A percentile compares a stretch with the other conserved stretches of the same genome.
Conservation (phyloP, 1,140 invertebrate species). For the Drosophila leontia region DNA sequence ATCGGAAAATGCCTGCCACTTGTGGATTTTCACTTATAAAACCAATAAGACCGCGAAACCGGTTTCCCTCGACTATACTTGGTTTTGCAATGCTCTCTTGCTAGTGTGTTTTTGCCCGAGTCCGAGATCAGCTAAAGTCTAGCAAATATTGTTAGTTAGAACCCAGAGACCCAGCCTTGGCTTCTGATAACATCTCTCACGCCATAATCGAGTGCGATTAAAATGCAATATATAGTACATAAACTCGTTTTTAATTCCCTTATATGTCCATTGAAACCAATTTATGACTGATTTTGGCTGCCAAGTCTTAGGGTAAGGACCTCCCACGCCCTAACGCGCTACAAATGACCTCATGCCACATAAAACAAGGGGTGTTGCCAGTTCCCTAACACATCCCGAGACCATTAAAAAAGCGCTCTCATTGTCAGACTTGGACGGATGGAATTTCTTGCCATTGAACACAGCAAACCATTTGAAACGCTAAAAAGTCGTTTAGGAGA, state of each 20-base stretch:
- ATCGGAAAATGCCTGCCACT: constrained; percentile 11
- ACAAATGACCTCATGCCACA: constrained; percentile 38
- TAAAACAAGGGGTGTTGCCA: constrained; percentile 6
- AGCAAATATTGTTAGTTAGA: background rate
- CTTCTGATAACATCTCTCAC: constrained; percentile 14
- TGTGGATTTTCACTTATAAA: constrained; percentile 21
- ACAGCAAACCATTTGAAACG: too few relatives aligned
- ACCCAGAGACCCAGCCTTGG: constrained; percentile 7
- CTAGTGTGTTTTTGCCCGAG: background rate
- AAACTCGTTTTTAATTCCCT: background rate
- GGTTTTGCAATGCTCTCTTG: constrained; percentile 20
- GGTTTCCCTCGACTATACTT: constrained; percentile 6
- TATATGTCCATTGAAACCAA: background rate
- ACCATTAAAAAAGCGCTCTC: constrained; percentile 28
- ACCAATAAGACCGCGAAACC: constrained; percentile 17
- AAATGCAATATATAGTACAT: constrained; percentile 6
- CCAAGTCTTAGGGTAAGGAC: constrained; percentile 23
- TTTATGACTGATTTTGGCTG: constrained; percentile 3
- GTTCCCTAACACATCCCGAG: background rate
- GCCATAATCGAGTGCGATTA: constrained; percentile 9
- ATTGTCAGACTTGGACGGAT: constrained; percentile 23
- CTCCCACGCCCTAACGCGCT: constrained; percentile 6
- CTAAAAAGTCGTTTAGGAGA: too few relatives aligned
- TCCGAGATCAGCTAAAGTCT: constrained; percentile 2
- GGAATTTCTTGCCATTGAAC: constrained; percentile 1